Evolutionary conservation across 2,113 vertebrate genomes (phyloP).

Genomic region (Rattus norvegicus): GRCr8 NC_086024.1:94538501-94539000

Average conservation of each 20-base stretch:
- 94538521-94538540: not conserved
- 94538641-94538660: not conserved
- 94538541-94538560: not conserved
- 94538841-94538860: not conserved
- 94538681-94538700: not conserved
- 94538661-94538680: not conserved
- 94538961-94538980: not conserved
- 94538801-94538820: not conserved
- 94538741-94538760: conserved; percentile 2
- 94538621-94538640: not conserved
- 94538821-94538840: conserved; percentile 5
- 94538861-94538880: not conserved
- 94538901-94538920: not conserved
- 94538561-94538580: not conserved
- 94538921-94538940: conserved; percentile 26
- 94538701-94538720: conserved; percentile 1
- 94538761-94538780: not conserved
- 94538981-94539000: not conserved
- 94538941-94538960: not conserved
- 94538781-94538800: conserved; percentile 7
- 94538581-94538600: not conserved
- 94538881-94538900: not conserved
- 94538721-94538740: conserved; percentile 6
- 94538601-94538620: not conserved
- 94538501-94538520: not conserved